Evolutionary conservation across 1,140 invertebrate species (phyloP), one percentile per base, ranked within the genome.

Genomic region (Drosophila arizonae): DNA sequence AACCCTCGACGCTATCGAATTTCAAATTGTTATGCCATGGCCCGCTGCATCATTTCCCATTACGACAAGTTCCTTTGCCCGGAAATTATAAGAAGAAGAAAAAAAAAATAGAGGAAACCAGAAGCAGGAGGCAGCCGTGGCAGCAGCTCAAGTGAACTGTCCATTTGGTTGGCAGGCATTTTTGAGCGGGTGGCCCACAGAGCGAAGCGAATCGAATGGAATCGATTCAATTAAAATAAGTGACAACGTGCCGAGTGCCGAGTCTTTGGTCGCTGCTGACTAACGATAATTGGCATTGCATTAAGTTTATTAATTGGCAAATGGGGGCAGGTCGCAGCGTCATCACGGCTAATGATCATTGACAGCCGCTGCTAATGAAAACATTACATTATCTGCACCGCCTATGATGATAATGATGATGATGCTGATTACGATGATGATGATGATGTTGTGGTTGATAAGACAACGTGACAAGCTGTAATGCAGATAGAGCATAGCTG

Each of bases 211-310:
- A 66, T 56, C 57, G 75, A 76, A 50, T 54, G 43, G 50, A 61
- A 68, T 62, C 57, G 78, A 76, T 85, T 86, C 86, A 86, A 87
- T 86, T 86, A 87, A 86, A 87, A 79, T 87, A 87, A 87, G 76
- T 82, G 84, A 82, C 62, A 81, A 76, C 72, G 65, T 64, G 79
- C 67, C 43, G 63, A 60, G 48, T 36, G 54, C 46, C 46, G 48
- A 55, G 52, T 46, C 30, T 48, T 28, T 24, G 51, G 46, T 36
- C n/a, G 43, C 73, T 72, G 58, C 71, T 82, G 66, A 72, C 79
- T 87, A 88, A 87, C 81, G 82, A 79, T 87, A 87, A 87, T 87
- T 88, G 84, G 84, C 84, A 82, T 72, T 84, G 84, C 82, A 88
- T 87, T 88, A 88, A 87, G 64, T 55, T 74, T 88, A 88, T 82